Evolutionary conservation across 2,888 invertebrate species (phyloP).

Genomic region (Meandrusa payeni): DNA sequence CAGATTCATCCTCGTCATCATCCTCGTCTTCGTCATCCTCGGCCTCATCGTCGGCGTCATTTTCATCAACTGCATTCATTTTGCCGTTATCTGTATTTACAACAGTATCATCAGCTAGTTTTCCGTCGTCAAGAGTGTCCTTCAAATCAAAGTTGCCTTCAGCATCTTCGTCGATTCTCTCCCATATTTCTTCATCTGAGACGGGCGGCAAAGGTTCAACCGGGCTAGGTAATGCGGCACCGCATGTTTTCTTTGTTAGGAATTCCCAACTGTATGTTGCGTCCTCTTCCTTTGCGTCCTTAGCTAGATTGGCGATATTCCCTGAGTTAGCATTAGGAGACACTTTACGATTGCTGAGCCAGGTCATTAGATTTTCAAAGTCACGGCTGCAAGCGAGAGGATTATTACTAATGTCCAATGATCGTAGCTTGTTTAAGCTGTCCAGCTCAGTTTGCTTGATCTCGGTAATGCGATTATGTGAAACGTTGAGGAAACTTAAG

Average conservation of each 20-base stretch:
- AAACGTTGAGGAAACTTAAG: slow-evolving; percentile 79
- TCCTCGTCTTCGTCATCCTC: slow-evolving; percentile 58
- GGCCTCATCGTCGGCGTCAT: slow-evolving; percentile 56
- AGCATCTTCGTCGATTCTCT: slow-evolving; percentile 62
- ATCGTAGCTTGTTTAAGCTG: slow-evolving; percentile 78
- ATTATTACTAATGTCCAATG: slow-evolving; percentile 83
- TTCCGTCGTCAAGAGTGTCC: slow-evolving; percentile 65
- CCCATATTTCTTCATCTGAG: slow-evolving; percentile 74
- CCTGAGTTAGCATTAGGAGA: slow-evolving; percentile 68
- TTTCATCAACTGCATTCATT: slow-evolving; percentile 51
- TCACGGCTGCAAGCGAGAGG: slow-evolving; percentile 85
- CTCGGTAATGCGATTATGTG: slow-evolving; percentile 80
- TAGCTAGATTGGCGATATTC: slow-evolving; percentile 63
- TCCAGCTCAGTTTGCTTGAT: slow-evolving; percentile 81
- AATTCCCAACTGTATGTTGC: slow-evolving; percentile 70
- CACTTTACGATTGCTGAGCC: slow-evolving; percentile 81
- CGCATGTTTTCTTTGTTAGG: slow-evolving; percentile 69
- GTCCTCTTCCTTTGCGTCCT: slow-evolving; percentile 57
- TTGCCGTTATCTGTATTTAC: slow-evolving; percentile 44
- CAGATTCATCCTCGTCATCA: slow-evolving; percentile 55
- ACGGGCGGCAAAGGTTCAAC: slow-evolving; percentile 56
- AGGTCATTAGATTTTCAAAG: slow-evolving; percentile 84
- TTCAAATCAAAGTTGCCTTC: slow-evolving; percentile 67
- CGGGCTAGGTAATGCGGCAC: slow-evolving; percentile 51
- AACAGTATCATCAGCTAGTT: slow-evolving; percentile 51